These are phyloP conservation scores for Meliscaeva auricollis DNA, from an alignment of 2,888 invertebrate species.

Conservation along the genomic window DNA sequence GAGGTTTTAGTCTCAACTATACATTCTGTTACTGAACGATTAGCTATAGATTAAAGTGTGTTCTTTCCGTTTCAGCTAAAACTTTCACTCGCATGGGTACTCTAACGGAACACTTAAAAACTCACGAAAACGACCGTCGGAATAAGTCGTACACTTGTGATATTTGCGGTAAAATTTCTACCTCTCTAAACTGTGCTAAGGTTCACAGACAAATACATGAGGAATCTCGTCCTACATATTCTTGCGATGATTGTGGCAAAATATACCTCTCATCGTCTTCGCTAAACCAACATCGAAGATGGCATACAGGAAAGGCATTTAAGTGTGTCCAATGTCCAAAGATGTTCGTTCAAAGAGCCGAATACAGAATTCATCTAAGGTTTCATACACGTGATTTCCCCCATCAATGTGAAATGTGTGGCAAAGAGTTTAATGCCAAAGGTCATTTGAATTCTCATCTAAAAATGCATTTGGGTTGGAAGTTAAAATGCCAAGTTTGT, in stretches of 20 bases:
- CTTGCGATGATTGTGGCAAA: slow-evolving; percentile 76
- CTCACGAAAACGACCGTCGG: slow-evolving; percentile 1
- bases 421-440: slow-evolving; percentile 35
- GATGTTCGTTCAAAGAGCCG: slow-evolving; percentile 37
- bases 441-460: slow-evolving; percentile 38
- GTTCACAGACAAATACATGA: slow-evolving; percentile 29
- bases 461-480: slow-evolving; percentile 49
- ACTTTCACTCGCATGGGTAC: slow-evolving; percentile 10
- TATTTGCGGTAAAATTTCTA: slow-evolving; percentile 36
- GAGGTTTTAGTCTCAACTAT: not conserved
- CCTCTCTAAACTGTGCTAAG: slow-evolving; percentile 13
- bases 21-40: not conserved
- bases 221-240: not conserved
- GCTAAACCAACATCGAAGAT: not conserved
- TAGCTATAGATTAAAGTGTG: not conserved
- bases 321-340: slow-evolving; percentile 33
- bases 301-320: not conserved
- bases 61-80: slow-evolving; percentile 57
- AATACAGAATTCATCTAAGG: slow-evolving; percentile 46
- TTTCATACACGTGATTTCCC: slow-evolving; percentile 51
- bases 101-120: slow-evolving; percentile 28
- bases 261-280: slow-evolving; percentile 61
- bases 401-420: slow-evolving; percentile 49
- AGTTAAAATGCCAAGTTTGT: slow-evolving; percentile 49
- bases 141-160: slow-evolving; percentile 21